phyloP scores from a whole-genome alignment of 1,140 invertebrate species.

The Camponotus pennsylvanicus region DNA sequence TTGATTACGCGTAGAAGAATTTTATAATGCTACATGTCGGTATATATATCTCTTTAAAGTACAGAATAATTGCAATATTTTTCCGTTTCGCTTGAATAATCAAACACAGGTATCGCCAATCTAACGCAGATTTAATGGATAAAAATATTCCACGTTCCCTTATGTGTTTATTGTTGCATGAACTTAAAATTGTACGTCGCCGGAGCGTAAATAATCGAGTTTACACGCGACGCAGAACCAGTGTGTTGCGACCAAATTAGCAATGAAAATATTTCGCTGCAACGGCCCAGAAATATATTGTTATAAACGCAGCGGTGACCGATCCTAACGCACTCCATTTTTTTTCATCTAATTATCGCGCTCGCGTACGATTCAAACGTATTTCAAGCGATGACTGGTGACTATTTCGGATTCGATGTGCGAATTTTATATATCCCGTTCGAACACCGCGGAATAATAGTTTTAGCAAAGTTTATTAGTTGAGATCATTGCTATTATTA shows the following conservation, averaged over 20 bases:
- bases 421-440: conserved; percentile 41
- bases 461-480: conserved; percentile 54
- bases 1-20: background rate
- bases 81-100: conserved; percentile 9
- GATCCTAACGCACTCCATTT: conserved; percentile 17
- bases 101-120: conserved; percentile 19
- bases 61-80: background rate
- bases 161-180: conserved; percentile 63
- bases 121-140: conserved; percentile 45
- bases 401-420: conserved; percentile 40
- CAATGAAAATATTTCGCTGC: conserved; percentile 53
- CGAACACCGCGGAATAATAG: conserved; percentile 26
- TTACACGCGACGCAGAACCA: conserved; percentile 47
- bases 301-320: background rate
- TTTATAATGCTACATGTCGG: background rate
- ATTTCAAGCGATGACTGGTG: conserved; percentile 47
- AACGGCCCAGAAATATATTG: conserved; percentile 29
- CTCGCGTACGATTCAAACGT: conserved; percentile 29
- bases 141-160: conserved; percentile 58
- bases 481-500: conserved; percentile 47
- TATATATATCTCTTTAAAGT: background rate
- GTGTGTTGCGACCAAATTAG: conserved; percentile 47
- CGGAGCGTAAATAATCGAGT: conserved; percentile 63
- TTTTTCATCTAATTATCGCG: conserved; percentile 13
- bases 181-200: conserved; percentile 58